phyloP scores from a whole-genome alignment of 53 echinoderm and acorn worm species.

The Patiria pectinifera region DNA sequence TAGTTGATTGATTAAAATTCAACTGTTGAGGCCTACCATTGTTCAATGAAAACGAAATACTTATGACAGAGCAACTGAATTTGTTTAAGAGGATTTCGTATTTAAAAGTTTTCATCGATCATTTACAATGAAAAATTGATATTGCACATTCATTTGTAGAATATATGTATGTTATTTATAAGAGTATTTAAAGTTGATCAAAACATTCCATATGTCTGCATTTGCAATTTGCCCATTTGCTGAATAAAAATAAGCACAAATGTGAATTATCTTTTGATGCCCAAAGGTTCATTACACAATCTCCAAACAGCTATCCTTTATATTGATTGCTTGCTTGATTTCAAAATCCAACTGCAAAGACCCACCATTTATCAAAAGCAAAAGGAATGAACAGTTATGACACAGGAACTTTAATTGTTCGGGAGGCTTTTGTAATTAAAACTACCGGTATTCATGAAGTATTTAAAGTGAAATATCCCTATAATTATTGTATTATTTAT shows the following conservation, averaged over 20 bases:
- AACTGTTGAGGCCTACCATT: not conserved
- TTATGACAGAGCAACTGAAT: not conserved
- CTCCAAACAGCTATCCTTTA: too few relatives aligned
- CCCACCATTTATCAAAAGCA: not conserved
- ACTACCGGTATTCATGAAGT: too few relatives aligned
- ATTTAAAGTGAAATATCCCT: too few relatives aligned
- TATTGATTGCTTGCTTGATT: not conserved
- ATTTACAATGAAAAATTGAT: not conserved
- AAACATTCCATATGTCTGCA: too few relatives aligned
- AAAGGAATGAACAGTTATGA: not conserved
- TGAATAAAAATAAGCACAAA: not conserved
- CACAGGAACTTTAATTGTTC: too few relatives aligned
- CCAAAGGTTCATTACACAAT: not conserved
- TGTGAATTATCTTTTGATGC: not conserved
- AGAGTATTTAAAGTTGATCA: not conserved
- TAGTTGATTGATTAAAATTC: not conserved
- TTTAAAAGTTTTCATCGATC: not conserved
- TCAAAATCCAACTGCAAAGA: not conserved
- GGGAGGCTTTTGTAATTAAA: too few relatives aligned
- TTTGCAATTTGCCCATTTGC: not conserved
- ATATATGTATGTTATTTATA: not conserved
- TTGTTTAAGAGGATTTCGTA: not conserved
- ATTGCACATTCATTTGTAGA: not conserved
- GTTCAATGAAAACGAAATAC: not conserved
- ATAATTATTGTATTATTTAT: too few relatives aligned